These are phyloP conservation scores for Trypoxylon attenuatum DNA, from an alignment of 2,888 invertebrate genomes.

Conservation along the genomic window DNA sequence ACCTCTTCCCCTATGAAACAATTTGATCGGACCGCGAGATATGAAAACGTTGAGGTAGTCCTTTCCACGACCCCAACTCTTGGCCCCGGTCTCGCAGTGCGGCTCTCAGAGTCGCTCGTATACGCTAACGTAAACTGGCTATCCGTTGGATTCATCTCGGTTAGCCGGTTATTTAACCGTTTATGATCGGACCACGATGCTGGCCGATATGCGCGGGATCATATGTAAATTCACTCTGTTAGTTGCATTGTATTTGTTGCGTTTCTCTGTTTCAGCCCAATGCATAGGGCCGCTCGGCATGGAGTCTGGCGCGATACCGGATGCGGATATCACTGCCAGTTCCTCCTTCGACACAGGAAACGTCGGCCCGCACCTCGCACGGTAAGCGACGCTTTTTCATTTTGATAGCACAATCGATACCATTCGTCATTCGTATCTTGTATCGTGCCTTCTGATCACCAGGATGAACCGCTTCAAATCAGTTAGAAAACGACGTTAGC, in stretches of 20 bases:
- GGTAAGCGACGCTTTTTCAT: conserved; percentile 74
- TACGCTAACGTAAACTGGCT: conserved; percentile 53
- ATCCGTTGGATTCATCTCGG: conserved; percentile 64
- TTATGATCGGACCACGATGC: conserved; percentile 59
- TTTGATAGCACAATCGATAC: conserved; percentile 28
- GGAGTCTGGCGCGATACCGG: conserved; percentile 79
- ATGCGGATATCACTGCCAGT: conserved; percentile 80
- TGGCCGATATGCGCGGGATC: conserved; percentile 9
- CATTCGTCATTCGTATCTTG: conserved; percentile 52
- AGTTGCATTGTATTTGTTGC: conserved; percentile 9
- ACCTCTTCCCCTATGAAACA: conserved; percentile 57
- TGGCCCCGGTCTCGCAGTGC: conserved; percentile 23
- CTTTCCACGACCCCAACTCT: conserved; percentile 29
- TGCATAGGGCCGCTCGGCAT: conserved; percentile 80
- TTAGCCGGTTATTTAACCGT: conserved; percentile 67
- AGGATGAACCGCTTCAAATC: too few relatives aligned
- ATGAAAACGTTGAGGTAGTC: conserved; percentile 50
- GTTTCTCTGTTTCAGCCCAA: conserved; percentile 75
- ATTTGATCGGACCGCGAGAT: conserved; percentile 62
- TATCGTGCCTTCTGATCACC: not conserved
- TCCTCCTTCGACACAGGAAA: conserved; percentile 80
- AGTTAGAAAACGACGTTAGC: too few relatives aligned
- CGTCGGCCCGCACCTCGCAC: conserved; percentile 80
- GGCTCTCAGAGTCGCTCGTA: conserved; percentile 46
- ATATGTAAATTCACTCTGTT: conserved; percentile 31